Conservation (phyloP, 2,113 vertebrate species). For the Catharus bicknelli region DNA sequence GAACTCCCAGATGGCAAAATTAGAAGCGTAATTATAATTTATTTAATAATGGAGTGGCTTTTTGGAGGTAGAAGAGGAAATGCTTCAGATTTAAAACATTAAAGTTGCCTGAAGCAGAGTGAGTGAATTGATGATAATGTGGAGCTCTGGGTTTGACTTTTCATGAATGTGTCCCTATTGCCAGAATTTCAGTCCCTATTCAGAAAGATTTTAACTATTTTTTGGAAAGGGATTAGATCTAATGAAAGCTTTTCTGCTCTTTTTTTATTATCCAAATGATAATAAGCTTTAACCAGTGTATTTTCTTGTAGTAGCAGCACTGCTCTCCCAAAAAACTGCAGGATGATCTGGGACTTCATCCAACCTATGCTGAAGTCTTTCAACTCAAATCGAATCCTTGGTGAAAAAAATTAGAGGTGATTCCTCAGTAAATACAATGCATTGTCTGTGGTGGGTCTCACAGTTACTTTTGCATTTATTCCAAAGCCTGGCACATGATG, state of each 20-base stretch:
- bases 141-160: not conserved
- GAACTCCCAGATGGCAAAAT: not conserved
- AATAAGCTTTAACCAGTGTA: not conserved
- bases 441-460: not conserved
- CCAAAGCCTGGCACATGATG: not conserved
- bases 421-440: not conserved
- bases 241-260: not conserved
- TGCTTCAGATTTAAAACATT: not conserved
- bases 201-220: not conserved
- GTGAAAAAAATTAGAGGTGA: constrained; percentile 32
- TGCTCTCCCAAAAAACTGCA: not conserved
- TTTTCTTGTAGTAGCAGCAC: not conserved
- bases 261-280: not conserved
- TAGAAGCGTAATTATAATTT: not conserved
- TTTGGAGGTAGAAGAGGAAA: not conserved
- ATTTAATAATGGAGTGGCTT: not conserved
- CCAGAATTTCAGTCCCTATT: not conserved
- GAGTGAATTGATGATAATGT: not conserved
- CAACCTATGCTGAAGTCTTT: constrained; percentile 21
- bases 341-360: not conserved
- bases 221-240: not conserved
- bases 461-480: not conserved
- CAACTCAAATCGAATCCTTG: constrained; percentile 4
- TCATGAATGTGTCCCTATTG: not conserved
- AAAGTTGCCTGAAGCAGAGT: not conserved